Conservation (phyloP, 2,888 invertebrate genomes). For the Drosophila cognata region DNA sequence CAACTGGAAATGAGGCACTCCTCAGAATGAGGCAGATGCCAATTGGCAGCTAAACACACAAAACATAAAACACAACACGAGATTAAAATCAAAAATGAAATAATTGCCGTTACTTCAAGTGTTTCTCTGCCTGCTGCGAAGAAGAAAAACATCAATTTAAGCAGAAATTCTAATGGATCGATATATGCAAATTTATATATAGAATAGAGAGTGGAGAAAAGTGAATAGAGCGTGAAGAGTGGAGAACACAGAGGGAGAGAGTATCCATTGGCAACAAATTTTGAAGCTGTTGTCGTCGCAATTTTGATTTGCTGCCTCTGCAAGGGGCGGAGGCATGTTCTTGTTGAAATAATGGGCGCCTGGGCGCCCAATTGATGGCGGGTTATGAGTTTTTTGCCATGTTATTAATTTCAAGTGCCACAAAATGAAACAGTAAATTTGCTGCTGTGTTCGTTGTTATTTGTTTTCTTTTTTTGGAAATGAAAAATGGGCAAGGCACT, state of each 20-base stretch:
- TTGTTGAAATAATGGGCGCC: slow-evolving; percentile 33
- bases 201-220: neutral
- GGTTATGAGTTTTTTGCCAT: slow-evolving; percentile 54
- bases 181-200: slow-evolving; percentile 55
- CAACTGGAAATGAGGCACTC: slow-evolving; percentile 41
- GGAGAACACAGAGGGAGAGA: neutral
- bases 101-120: slow-evolving; percentile 58
- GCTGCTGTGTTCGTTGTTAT: neutral
- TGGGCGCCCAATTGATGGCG: slow-evolving; percentile 57
- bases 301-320: slow-evolving; percentile 29
- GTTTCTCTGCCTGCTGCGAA: slow-evolving; percentile 1
- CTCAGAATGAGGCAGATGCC: slow-evolving; percentile 17
- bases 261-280: slow-evolving; percentile 37
- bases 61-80: slow-evolving; percentile 3
- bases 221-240: neutral
- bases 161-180: slow-evolving; percentile 40
- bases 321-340: neutral
- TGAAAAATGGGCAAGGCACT: slow-evolving; percentile 27
- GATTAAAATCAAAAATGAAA: slow-evolving; percentile 29
- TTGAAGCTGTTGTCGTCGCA: slow-evolving; percentile 39
- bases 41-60: slow-evolving; percentile 10
- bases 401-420: slow-evolving; percentile 68
- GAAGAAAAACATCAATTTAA: slow-evolving; percentile 29
- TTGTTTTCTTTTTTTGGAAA: neutral
- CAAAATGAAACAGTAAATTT: slow-evolving; percentile 53